Evolutionary conservation across 1,140 invertebrate genomes (phyloP).

Genomic region (Rhopalosiphum padi): DNA sequence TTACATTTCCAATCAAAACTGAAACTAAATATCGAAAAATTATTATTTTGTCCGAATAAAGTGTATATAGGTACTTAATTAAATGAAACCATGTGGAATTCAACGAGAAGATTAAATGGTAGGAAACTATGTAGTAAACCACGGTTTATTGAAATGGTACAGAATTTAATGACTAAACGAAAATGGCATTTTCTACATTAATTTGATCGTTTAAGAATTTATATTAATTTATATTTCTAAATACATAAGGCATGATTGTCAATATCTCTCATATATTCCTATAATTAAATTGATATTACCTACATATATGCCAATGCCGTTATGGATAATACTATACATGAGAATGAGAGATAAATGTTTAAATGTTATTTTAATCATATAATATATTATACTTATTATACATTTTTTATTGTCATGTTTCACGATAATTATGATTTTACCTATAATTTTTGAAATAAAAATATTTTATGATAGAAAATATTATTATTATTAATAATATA

Average conservation of each 20-base stretch:
- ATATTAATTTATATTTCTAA: conserved; percentile 4
- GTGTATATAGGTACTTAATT: not conserved
- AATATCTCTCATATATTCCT: not conserved
- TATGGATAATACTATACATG: too few relatives aligned
- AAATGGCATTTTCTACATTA: not conserved
- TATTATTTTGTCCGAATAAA: not conserved
- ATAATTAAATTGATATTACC: not conserved
- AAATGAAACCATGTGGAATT: not conserved
- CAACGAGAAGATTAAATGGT: not conserved
- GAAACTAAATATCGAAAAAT: not conserved
- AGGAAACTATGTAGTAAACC: not conserved
- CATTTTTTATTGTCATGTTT: not conserved
- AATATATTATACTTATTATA: not conserved
- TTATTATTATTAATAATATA: not conserved
- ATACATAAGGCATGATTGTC: not conserved
- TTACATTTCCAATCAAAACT: not conserved
- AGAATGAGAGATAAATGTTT: too few relatives aligned
- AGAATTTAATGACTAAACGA: not conserved
- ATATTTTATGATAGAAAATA: not conserved
- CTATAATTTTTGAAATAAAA: not conserved
- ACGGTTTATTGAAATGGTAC: not conserved
- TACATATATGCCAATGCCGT: too few relatives aligned
- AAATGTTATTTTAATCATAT: not conserved
- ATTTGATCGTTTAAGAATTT: not conserved
- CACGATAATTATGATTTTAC: not conserved